These are phyloP conservation scores for Poicephalus meyeri DNA, from an alignment of 2,113 vertebrate genomes.

Conservation along the genomic window DNA sequence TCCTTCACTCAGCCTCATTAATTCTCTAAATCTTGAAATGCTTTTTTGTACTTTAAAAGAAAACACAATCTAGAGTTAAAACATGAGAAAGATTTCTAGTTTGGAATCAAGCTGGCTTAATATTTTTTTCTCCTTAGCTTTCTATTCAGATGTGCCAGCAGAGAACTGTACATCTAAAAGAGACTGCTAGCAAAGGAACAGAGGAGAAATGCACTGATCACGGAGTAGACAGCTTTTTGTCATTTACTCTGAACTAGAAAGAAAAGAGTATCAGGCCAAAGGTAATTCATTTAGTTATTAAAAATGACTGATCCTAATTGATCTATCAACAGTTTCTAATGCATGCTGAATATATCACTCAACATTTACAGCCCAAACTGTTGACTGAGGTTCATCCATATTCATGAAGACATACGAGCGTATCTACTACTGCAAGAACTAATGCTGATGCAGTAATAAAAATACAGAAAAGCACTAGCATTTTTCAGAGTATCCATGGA, in stretches of 20 bases:
- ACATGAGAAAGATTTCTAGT: neutral
- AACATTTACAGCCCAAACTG: neutral
- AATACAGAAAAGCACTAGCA: slow-evolving; percentile 50
- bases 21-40: neutral
- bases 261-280: neutral
- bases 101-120: neutral
- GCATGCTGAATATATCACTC: neutral
- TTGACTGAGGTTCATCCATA: slow-evolving; percentile 22
- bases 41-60: neutral
- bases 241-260: neutral
- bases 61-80: neutral
- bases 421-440: neutral
- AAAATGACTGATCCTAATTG: slow-evolving; percentile 35
- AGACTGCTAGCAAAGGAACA: neutral
- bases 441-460: slow-evolving; percentile 54
- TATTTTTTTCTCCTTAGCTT: neutral
- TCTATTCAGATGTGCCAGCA: neutral
- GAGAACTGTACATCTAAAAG: neutral
- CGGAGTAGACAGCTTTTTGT: neutral
- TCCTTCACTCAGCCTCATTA: neutral
- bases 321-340: slow-evolving; percentile 25
- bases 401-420: neutral
- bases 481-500: slow-evolving; percentile 47
- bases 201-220: neutral
- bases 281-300: neutral